These are phyloP conservation scores for Anagrus nilaparvatae DNA, from an alignment of 1,140 invertebrate genomes.

Conservation along the genomic window DNA sequence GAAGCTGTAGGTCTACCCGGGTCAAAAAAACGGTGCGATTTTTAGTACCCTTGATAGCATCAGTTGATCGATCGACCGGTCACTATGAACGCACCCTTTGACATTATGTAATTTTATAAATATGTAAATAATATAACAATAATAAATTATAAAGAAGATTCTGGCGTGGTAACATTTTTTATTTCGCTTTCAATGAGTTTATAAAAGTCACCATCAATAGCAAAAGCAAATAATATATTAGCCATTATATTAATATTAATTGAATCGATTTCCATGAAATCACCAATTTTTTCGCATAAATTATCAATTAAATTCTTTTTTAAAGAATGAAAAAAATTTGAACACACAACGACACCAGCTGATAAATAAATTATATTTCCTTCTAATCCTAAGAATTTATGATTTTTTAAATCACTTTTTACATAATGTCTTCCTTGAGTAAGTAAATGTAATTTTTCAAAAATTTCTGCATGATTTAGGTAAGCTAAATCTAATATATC, in stretches of 20 bases:
- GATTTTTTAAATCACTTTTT: conserved; percentile 2
- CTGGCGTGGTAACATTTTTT: no score
- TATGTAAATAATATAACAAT: no score
- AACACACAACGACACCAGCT: conserved; percentile 22
- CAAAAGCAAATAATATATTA: conserved; percentile 13
- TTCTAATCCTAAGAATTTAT: conserved; percentile 17
- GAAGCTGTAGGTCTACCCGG: no score
- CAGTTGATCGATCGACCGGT: no score
- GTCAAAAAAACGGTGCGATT: no score
- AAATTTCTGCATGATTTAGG: conserved; percentile 23
- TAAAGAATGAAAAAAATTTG: conserved; percentile 17
- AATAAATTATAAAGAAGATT: no score
- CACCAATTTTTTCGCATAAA: not conserved
- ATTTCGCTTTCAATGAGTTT: no score
- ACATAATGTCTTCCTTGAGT: conserved; percentile 10
- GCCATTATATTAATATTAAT: conserved; percentile 13
- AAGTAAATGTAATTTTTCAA: conserved; percentile 15
- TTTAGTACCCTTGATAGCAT: no score
- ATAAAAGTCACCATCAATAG: conserved; percentile 8
- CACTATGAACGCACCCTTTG: no score
- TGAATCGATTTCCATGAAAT: conserved; percentile 5
- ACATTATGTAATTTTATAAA: no score
- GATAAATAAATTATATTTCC: conserved; percentile 19
- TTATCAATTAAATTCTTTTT: conserved; percentile 2
- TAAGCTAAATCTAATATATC: conserved; percentile 9